Evolutionary conservation across 2,888 invertebrate species (phyloP), one percentile per base, ranked within the genome.

Genomic region (Neuroscelio doddi): DNA sequence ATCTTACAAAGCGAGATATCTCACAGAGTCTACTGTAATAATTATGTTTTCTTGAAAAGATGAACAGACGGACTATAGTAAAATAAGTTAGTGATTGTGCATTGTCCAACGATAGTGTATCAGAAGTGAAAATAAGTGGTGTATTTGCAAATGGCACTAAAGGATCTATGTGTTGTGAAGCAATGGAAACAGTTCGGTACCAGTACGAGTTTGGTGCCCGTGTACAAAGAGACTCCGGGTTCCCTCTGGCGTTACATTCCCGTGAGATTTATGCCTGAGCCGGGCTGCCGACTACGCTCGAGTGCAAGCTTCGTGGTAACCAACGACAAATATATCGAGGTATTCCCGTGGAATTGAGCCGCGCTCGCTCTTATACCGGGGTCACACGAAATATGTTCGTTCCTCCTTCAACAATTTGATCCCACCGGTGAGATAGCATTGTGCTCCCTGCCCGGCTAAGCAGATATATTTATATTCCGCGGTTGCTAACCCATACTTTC

Each of bases 381-480:
- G 80, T 80, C 78, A 81, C 75, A 72, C 79, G 74, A 80, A 80
- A 81, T 81, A 81, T 81, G 81, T 79, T 81, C 78, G 79, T 81
- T 79, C 79, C 74, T 75, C 70, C 79, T 78, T 79, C 78, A 76
- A 81, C 81, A 81, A 81, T 80, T 81, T 80, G 81, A 81, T 81
- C 76, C 74, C 73, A 71, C 67, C 72, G 71, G 42, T 61, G 70
- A 80, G 81, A 81, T 81, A 81, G 78, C 78, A 81, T 81, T 81
- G 81, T 81, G 76, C 75, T 71, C 72, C 68, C 68, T 64, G 53
- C 58, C 58, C 49, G 55, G 59, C 71, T 61, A 69, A 71, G 64
- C 71, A 64, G 74, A 75, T 75, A 74, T 80, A 80, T 80, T 80
- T 80, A 80, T 80, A 79, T 74, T 73, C 75, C 66, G 69, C 71